Base-by-base conservation (phyloP, 1,140 invertebrate species). In the Rhyacophila brunnea region DNA sequence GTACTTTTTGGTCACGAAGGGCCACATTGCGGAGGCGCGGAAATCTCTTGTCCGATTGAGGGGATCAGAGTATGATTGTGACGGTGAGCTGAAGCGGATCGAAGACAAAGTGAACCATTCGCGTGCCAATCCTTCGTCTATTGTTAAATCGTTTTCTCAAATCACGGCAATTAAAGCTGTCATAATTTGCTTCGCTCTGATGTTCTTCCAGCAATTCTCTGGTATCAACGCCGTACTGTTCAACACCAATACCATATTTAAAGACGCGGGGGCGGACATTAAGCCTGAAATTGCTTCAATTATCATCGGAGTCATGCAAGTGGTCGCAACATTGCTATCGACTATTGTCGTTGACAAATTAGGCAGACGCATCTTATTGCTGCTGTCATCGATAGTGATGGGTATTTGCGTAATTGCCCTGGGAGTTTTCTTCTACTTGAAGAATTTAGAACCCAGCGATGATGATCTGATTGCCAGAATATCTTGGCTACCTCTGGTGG, bases 211-310 rank as follows among this genome's bases (percentile, higher is more conserved):
- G 68, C 92, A 95, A 70, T 74, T 94, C 19, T 87, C 86, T 50
- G 91, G 92, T 35, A 90, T 95, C 14, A 94, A 94, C 65, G 89
- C 88, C 0, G 88, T 95, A 15, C 87, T 92, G 55, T 93, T 93
- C 70, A 93, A 93, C 66, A 81, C 87, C 0, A 81, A 81, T 0
- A 67, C 74, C 0, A 93, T 96, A 54, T 93, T 95, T 65, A 60
- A 79, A 42, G 77, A 72, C n/a, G 80, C 87, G 6, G 80, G 84
- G 43, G 83, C 78, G 13, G 58, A 71, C 1, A 78, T 92, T 6
- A 64, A 80, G 7, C 56, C 83, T 0, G 72, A 77, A 19, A 67
- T 83, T 9, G 75, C 80, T 3, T 83, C 90, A 0, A 90, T 93
- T 42, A 82, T 93, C 38, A 82, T 94, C 19, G 92, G 90, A 18